Percentiles rank a stretch among this genome's conserved stretches.
phyloP scores from a whole-genome alignment of 2,797 vertebrate species.

The Sternotherus odoratus region DNA sequence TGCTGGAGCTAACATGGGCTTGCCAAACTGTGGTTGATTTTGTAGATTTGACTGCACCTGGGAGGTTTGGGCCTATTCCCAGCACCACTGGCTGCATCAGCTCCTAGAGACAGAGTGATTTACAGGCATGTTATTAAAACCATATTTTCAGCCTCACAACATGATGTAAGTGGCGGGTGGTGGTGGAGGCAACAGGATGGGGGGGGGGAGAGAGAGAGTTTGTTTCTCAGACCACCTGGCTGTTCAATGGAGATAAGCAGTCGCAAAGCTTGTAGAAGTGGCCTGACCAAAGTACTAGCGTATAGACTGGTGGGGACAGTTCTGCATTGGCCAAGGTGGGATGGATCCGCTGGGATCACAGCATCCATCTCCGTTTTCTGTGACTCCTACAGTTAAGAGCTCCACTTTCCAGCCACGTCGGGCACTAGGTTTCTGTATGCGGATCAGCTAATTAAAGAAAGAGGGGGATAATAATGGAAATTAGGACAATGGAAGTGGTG shows the following conservation, averaged over 20 bases:
- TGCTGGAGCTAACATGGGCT: background rate
- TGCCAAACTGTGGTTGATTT: background rate
- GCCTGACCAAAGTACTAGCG: background rate
- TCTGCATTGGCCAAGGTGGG: background rate
- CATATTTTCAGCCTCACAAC: background rate
- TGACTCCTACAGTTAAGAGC: accelerated
- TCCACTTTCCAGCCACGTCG: background rate
- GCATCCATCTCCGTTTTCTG: background rate
- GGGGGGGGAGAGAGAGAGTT: background rate
- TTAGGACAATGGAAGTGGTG: background rate
- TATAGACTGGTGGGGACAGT: background rate
- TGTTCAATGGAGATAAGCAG: background rate
- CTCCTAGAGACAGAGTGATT: background rate
- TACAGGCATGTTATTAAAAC: background rate
- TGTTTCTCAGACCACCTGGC: background rate
- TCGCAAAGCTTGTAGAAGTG: background rate
- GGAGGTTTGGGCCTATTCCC: conserved; percentile 12
- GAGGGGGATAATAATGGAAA: accelerated
- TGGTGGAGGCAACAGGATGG: background rate
- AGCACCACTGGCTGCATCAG: background rate
- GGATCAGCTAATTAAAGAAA: background rate
- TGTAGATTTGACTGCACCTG: background rate
- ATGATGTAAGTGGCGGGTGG: background rate
- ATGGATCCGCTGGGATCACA: background rate
- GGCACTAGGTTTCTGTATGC: background rate